Percentiles rank a stretch among this genome's conserved stretches.
These are phyloP conservation scores for Amblyjoppa fuscipennis DNA, from an alignment of 2,888 invertebrate species.

Conservation along the genomic window DNA sequence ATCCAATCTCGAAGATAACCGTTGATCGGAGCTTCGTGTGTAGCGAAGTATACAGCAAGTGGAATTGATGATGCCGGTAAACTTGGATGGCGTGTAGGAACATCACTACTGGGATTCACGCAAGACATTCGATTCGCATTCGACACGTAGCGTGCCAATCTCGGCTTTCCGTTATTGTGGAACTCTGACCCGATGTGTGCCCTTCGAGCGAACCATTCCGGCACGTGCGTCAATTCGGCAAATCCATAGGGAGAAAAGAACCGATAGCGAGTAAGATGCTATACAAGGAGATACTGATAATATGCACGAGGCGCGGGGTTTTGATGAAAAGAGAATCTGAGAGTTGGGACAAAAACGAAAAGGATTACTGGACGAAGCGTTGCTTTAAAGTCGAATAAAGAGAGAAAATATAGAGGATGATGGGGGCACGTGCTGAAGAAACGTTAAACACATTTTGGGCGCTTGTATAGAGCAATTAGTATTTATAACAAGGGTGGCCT, in stretches of 20 bases:
- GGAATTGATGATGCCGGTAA: conserved; percentile 11
- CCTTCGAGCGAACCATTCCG: background rate
- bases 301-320: background rate
- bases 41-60: conserved; percentile 13
- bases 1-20: conserved; percentile 47
- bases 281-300: conserved; percentile 20
- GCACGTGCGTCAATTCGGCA: background rate
- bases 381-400: background rate
- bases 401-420: conserved; percentile 1
- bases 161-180: conserved; percentile 9
- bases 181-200: background rate
- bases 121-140: conserved; percentile 34
- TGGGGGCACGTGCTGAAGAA: conserved; percentile 73
- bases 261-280: background rate
- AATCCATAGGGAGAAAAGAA: conserved; percentile 14
- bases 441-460: conserved; percentile 80
- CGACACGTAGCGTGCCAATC: conserved; percentile 31
- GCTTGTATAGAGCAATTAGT: conserved; percentile 83
- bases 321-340: conserved; percentile 14
- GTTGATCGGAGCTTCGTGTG: conserved; percentile 31
- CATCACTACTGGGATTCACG: conserved; percentile 8
- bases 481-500: conserved; percentile 80
- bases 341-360: conserved; percentile 3
- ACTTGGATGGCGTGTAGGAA: background rate
- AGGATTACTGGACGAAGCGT: conserved; percentile 3